Conservation (phyloP, 1,140 invertebrate species). For the Agrypnia vestita region DNA sequence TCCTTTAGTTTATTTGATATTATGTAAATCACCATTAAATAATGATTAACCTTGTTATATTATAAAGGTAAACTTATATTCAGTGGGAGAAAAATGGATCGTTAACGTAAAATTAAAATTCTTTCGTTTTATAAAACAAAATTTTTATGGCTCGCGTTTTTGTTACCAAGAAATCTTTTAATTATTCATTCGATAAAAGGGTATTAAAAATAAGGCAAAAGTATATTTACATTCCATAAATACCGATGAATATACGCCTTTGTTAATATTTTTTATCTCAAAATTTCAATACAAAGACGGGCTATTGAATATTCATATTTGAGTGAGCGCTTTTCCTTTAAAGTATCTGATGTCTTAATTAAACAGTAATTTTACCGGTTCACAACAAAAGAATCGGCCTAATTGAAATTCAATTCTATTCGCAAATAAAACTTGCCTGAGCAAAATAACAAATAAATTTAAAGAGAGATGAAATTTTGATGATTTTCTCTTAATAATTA, state of each 20-base stretch:
- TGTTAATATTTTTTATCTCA: slow-evolving; percentile 20
- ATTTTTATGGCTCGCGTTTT: not conserved
- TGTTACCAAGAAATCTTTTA: slow-evolving; percentile 8
- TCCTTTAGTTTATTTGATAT: too few species aligned
- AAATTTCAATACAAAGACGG: slow-evolving; percentile 31
- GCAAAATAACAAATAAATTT: too few species aligned
- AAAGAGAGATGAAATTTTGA: too few species aligned
- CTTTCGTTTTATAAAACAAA: not conserved
- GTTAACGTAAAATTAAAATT: not conserved
- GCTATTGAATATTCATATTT: slow-evolving; percentile 17
- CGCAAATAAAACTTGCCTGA: too few species aligned
- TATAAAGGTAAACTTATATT: not conserved
- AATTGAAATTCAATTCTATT: too few species aligned
- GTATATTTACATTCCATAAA: slow-evolving; percentile 12
- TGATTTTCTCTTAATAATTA: too few species aligned
- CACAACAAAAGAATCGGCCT: too few species aligned
- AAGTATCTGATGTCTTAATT: slow-evolving; percentile 17
- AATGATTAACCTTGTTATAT: not conserved
- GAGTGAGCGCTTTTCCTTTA: not conserved
- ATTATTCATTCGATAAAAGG: slow-evolving; percentile 31
- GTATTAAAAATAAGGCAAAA: slow-evolving; percentile 19
- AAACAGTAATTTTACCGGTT: not conserved
- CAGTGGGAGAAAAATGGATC: not conserved
- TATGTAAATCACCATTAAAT: not conserved
- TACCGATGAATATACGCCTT: slow-evolving; percentile 7